A percentile compares a stretch with the other conserved stretches of the same genome.
Conservation (phyloP, 2,888 invertebrate species). For the Campoplex nolae region DNA sequence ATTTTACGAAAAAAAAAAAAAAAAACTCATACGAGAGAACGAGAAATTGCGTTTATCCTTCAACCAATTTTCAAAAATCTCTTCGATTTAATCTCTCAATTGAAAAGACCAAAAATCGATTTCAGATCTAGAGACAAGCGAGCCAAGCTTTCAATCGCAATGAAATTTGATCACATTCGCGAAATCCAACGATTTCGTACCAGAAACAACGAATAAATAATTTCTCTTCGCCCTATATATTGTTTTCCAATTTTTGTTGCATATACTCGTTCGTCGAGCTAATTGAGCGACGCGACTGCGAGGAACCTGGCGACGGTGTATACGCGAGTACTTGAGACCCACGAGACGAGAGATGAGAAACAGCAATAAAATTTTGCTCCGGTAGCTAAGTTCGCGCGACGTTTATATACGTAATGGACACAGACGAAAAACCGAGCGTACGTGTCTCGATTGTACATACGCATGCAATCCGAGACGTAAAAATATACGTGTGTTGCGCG, state of each 20-base stretch:
- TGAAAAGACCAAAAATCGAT: no score
- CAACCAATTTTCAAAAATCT: no score
- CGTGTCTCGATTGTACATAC: background rate
- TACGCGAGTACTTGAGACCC: constrained; percentile 45
- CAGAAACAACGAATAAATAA: no score
- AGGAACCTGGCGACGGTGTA: constrained; percentile 2
- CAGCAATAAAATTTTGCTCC: constrained; percentile 50
- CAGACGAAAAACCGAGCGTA: background rate
- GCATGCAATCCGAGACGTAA: constrained; percentile 13
- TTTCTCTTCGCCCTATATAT: no score
- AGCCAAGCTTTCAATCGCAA: no score
- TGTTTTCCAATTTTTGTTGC: no score
- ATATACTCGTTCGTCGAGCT: no score
- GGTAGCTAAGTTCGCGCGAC: constrained; percentile 41
- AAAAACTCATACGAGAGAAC: background rate
- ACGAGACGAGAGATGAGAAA: constrained; percentile 32
- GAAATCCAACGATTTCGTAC: no score
- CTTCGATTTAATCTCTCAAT: no score
- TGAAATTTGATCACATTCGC: no score
- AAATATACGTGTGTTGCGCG: background rate
- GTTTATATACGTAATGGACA: background rate
- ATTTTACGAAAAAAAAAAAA: background rate
- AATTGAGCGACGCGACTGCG: constrained; percentile 40
- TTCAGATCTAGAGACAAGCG: no score
- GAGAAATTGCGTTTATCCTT: background rate